Evolutionary conservation across 1,140 invertebrate genomes (phyloP), one percentile per base, ranked within the genome.

Genomic region (Pseudomyrmex flavicornis): DNA sequence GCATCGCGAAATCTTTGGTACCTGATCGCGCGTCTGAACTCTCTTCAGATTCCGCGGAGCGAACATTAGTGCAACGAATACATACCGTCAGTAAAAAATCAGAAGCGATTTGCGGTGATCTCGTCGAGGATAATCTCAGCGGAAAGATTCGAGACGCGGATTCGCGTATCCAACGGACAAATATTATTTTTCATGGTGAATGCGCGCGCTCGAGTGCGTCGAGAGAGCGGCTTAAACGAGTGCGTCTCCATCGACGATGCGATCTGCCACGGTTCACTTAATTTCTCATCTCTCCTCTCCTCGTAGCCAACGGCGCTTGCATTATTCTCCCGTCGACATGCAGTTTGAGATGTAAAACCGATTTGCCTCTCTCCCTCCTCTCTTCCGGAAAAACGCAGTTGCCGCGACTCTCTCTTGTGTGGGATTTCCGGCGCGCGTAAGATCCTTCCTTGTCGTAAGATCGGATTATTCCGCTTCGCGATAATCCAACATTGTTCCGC

Each of bases 251-350:
- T 68, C 79, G 83, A 58, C 77, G 83, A 88, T 85, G 70, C 86
- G 86, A 89, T 89, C 87, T 74, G 59, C 75, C 70, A 89, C 88
- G 88, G 88, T 89, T 89, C 88, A 80, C 87, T 89, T 89, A 89
- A 89, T 89, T 86, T 88, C 88, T 89, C 86, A 88, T 88, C 76
- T 88, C 86, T 87, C 83, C 62, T 58, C 10, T 4, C 26, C 59
- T 69, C 62, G 10, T 22, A 66, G 26, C 87, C 9, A 58, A 85
- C 73, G 73, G 70, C 73, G 79, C 85, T 35, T 75, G 73, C 73
- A 88, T 88, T 88, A 88, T 75, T 85, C 83, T 85, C 56, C 35
- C 62, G 50, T 65, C 73, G 66, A 88, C 74, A 85, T 62, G 59
- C 76, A 58, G 73, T 62, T 35, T 68, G 62, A 62, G 77, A 85